Evolutionary conservation across 1,140 invertebrate species (phyloP), one percentile per base, ranked within the genome.

Genomic region (Heliothis subflexa): DNA sequence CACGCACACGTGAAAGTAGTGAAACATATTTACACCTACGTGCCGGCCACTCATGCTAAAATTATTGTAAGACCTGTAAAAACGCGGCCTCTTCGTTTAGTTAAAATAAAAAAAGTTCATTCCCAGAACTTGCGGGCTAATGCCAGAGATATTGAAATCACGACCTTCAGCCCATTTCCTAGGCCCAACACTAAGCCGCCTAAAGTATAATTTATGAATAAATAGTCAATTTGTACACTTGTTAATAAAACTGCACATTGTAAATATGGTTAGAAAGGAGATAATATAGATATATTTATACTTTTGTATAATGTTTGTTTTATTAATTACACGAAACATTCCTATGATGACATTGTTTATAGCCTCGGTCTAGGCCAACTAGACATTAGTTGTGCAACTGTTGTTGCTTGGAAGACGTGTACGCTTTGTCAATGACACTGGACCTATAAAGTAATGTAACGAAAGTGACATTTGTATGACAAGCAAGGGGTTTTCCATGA

Each of bases 1-100:
- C 75, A 83, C 18, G 80, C 83, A 14, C 74, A 85, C 79, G 82
- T 91, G 0, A 89, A 89, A 74, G 79, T 82, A 4, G 77, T 86
- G 0, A 89, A 87, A 70, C 85, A 91, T 73, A 79, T 90, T 0
- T 90, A 94, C 75, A 87, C 85, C 1, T 94, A 83, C 78, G 85
- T 91, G 73, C 92, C 92, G 64, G 80, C 88, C 45, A 57, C 71
- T 14, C 84, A 71, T 61, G 50, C 84, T 2, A 94, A 89, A 77
- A 89, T 94, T 55, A 89, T 93, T 12, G 87, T 93, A 9, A 86
- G 91, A 72, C 90, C 89, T 50, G 83, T 87, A 21, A 87, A 83
- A 70, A 49, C 86, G 68, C 83, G 80, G 2, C 85, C 86, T 47
- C 83, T 79, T 1, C 81, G 84, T 14, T 62, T 85, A 62, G 79